Conservation (phyloP, 2,797 vertebrate species). For the Molossus alvarezi region DNA sequence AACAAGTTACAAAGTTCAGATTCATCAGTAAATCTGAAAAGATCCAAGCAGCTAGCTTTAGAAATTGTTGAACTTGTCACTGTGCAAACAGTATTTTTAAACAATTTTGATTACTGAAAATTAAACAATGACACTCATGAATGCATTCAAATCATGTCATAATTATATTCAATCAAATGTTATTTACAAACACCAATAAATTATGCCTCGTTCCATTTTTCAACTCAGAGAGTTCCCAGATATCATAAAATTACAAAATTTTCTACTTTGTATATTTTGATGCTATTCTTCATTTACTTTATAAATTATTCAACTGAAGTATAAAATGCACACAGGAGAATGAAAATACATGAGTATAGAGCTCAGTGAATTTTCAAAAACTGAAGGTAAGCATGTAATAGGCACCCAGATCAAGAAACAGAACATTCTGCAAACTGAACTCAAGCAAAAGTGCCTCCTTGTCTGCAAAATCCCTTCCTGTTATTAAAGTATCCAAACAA, state of each 20-base stretch:
- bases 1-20: background rate
- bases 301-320: slow-evolving; percentile 51
- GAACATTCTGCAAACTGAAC: background rate
- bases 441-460: background rate
- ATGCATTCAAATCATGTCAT: slow-evolving; percentile 77
- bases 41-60: background rate
- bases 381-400: background rate
- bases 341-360: background rate
- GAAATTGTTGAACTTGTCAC: slow-evolving; percentile 60
- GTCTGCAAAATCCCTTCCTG: background rate
- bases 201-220: slow-evolving; percentile 62
- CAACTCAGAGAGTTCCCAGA: slow-evolving; percentile 48
- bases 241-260: slow-evolving; percentile 72
- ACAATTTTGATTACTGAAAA: slow-evolving; percentile 64
- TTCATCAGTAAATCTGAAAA: slow-evolving; percentile 21
- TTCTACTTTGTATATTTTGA: slow-evolving; percentile 59
- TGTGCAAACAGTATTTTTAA: slow-evolving; percentile 58
- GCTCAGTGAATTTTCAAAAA: slow-evolving; percentile 41
- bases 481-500: background rate
- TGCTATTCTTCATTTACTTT: slow-evolving; percentile 67
- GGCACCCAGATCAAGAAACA: background rate
- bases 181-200: slow-evolving; percentile 80
- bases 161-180: slow-evolving; percentile 76
- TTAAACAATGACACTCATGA: slow-evolving; percentile 74
- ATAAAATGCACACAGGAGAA: slow-evolving; percentile 27